Evolutionary conservation across 1,140 invertebrate genomes (phyloP).

Genomic region (Periplaneta americana): DNA sequence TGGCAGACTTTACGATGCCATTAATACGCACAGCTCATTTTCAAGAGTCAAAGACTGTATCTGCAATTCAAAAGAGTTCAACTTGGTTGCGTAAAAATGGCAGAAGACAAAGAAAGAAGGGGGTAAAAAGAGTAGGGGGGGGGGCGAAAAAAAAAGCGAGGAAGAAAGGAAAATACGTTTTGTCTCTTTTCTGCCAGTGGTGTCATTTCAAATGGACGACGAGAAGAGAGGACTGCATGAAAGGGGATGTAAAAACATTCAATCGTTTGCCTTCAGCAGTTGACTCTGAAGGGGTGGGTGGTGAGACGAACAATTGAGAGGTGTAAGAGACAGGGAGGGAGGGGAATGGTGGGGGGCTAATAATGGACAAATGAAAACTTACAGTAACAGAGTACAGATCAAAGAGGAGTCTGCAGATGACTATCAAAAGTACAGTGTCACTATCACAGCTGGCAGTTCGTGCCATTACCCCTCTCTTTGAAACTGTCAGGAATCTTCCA

Average conservation of each 20-base stretch:
- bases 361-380: neutral
- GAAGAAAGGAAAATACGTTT: neutral
- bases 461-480: neutral
- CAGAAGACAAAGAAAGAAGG: neutral
- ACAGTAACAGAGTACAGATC: neutral
- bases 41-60: neutral
- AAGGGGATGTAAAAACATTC: neutral
- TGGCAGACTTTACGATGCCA: neutral
- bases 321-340: neutral
- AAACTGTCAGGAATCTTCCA: neutral
- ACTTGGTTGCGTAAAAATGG: neutral
- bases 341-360: neutral
- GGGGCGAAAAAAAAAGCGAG: too few species aligned
- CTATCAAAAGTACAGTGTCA: neutral
- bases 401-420: neutral
- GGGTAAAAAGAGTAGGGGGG: neutral
- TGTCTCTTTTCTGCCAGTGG: neutral
- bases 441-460: neutral
- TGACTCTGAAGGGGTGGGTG: neutral
- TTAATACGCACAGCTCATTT: neutral
- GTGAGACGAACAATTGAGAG: neutral
- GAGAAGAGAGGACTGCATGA: neutral
- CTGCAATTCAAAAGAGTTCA: neutral
- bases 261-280: neutral
- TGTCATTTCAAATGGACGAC: neutral